Evolutionary conservation across 2,888 invertebrate genomes (phyloP).

Genomic region (Cosmia pyralina): DNA sequence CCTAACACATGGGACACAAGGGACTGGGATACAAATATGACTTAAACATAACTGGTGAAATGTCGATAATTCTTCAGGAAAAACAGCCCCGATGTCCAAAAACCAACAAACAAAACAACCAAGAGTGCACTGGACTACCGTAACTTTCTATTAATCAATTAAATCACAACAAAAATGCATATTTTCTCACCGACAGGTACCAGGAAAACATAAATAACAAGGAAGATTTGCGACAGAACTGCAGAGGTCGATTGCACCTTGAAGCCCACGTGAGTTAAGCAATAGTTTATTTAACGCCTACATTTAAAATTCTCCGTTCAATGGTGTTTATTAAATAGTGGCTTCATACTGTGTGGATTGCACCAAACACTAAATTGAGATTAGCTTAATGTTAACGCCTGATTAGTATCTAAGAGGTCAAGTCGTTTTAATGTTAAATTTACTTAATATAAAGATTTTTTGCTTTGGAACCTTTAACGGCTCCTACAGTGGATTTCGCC

Average conservation of each 20-base stretch:
- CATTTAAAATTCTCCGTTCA: constrained; percentile 54
- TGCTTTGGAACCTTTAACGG: background rate
- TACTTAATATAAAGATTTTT: background rate
- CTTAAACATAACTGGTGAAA: background rate
- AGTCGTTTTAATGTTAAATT: constrained; percentile 11
- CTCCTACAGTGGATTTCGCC: background rate
- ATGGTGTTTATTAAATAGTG: constrained; percentile 52
- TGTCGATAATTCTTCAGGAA: background rate
- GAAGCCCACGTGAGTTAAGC: constrained; percentile 61
- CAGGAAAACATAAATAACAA: constrained; percentile 55
- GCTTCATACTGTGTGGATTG: constrained; percentile 34
- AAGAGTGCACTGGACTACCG: background rate
- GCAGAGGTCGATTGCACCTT: constrained; percentile 65
- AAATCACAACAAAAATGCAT: constrained; percentile 17
- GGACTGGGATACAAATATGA: background rate
- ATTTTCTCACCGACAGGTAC: constrained; percentile 28
- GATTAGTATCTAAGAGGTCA: constrained; percentile 22
- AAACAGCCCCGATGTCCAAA: background rate
- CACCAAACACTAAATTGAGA: constrained; percentile 27
- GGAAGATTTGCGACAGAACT: constrained; percentile 60
- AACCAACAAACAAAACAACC: background rate
- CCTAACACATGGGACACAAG: background rate
- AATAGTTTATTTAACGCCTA: constrained; percentile 60
- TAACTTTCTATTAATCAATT: background rate
- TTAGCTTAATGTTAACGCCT: constrained; percentile 27